A percentile compares a stretch with the other conserved stretches of the same genome.
phyloP scores from a whole-genome alignment of 2,888 invertebrate genomes.

The Ennomos quercinarius region DNA sequence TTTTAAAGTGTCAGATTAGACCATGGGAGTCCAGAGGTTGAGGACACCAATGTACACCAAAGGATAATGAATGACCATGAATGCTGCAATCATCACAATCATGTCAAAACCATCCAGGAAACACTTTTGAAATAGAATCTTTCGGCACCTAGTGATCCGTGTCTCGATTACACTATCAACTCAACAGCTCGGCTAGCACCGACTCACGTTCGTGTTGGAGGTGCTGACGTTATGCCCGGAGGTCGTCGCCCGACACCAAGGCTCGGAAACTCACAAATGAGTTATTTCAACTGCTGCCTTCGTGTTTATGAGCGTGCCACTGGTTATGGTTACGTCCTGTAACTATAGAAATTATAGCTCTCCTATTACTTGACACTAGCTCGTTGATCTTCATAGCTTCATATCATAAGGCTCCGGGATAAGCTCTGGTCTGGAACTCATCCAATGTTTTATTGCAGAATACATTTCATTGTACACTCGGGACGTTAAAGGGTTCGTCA shows the following conservation, averaged over 20 bases:
- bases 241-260: conserved; percentile 59
- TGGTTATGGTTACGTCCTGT: conserved; percentile 10
- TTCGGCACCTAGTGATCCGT: conserved; percentile 28
- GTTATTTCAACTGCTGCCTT: conserved; percentile 43
- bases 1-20: too few species aligned
- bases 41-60: too few species aligned
- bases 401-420: too few species aligned
- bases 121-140: conserved; percentile 27
- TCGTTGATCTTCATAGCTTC: neutral
- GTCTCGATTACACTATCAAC: conserved; percentile 34
- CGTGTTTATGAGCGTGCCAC: conserved; percentile 23
- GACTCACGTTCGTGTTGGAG: conserved; percentile 44
- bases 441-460: too few species aligned
- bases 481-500: too few species aligned
- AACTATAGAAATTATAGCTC: too few species aligned
- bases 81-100: neutral
- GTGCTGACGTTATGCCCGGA: conserved; percentile 45
- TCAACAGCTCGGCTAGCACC: conserved; percentile 25
- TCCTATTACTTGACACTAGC: neutral
- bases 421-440: too few species aligned
- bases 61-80: too few species aligned
- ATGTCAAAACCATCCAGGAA: conserved; percentile 15
- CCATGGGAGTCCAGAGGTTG: too few species aligned
- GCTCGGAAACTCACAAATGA: conserved; percentile 42
- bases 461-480: too few species aligned